Base-by-base conservation (phyloP, 2,113 vertebrate species). In the Plecotus auritus region DNA sequence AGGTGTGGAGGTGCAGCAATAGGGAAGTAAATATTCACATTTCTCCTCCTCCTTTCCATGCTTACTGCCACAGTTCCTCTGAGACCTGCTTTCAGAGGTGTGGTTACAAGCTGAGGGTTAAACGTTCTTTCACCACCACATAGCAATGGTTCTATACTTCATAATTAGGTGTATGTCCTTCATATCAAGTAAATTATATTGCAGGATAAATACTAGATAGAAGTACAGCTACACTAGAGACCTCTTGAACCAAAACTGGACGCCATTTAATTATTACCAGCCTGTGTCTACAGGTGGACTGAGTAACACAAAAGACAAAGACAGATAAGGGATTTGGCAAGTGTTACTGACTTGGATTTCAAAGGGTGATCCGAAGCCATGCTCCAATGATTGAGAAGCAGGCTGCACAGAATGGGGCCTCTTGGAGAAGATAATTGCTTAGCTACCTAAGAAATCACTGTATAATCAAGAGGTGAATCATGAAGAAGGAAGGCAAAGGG, bases 381-480 rank as follows among this genome's bases (percentile, higher is more conserved):
- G 42, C 4, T 67, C 12, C n/a, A 26, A 74, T 80, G 14, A 85
- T 4, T 40, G 11, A 70, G n/a, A 96, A 76, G 69, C 18, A n/a
- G 20, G 14, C 37, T 51, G 1, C 51, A 59, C 2, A 76, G 26
- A 94, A 66, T n/a, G 51, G 23, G n/a, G 85, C 16, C 88, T 88
- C 23, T 76, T 70, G 12, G 67, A 93, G 45, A 69, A 13, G 32
- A 88, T 80, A 83, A 88, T 85, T 88, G 30, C 59, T 64, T 73
- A 83, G 47, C 61, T 84, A 56, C 61, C 49, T 64, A 66, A 92
- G 35, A 88, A 96, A 95, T 81, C 49, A 81, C n/a, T 91, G 32
- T 35, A 81, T 67, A 88, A 80, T 92, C 42, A 94, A 26, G 82
- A 92, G 59, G 45, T 45, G 95, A 83, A 32, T 92, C 69, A 64